These are phyloP conservation scores for Willisornis vidua DNA, from an alignment of 2,113 vertebrate genomes.

Conservation along the genomic window DNA sequence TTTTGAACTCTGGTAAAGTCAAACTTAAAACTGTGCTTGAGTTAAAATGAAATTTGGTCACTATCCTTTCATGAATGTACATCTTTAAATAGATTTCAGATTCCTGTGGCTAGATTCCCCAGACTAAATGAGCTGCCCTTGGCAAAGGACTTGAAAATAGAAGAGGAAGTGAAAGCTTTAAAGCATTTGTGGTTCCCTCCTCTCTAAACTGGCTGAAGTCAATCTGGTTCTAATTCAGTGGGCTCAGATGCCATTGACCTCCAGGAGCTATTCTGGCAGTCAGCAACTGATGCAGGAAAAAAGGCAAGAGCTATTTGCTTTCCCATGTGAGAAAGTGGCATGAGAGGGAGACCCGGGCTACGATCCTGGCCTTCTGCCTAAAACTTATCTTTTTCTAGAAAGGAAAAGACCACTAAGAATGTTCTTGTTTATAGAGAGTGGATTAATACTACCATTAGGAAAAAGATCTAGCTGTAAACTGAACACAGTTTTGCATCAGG, in stretches of 20 bases:
- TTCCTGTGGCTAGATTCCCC: constrained; percentile 44
- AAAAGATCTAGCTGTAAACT: not conserved
- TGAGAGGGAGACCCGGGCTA: not conserved
- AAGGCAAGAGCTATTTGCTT: not conserved
- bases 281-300: not conserved
- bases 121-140: constrained; percentile 10
- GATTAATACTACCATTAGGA: not conserved
- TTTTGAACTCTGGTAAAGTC: not conserved
- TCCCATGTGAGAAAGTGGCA: not conserved
- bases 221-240: not conserved
- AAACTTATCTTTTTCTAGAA: not conserved
- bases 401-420: not conserved
- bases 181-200: not conserved
- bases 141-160: constrained; percentile 39
- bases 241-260: constrained; percentile 9
- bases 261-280: not conserved
- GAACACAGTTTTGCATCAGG: not conserved
- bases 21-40: not conserved
- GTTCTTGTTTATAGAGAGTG: not conserved
- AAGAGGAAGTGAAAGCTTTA: constrained; percentile 33
- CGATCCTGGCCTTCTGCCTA: not conserved
- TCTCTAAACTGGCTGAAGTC: not conserved
- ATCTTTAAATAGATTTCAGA: constrained; percentile 45
- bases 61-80: not conserved
- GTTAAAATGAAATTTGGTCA: not conserved